Evolutionary conservation across 2,113 vertebrate genomes (phyloP).

Genomic region (Charina bottae): DNA sequence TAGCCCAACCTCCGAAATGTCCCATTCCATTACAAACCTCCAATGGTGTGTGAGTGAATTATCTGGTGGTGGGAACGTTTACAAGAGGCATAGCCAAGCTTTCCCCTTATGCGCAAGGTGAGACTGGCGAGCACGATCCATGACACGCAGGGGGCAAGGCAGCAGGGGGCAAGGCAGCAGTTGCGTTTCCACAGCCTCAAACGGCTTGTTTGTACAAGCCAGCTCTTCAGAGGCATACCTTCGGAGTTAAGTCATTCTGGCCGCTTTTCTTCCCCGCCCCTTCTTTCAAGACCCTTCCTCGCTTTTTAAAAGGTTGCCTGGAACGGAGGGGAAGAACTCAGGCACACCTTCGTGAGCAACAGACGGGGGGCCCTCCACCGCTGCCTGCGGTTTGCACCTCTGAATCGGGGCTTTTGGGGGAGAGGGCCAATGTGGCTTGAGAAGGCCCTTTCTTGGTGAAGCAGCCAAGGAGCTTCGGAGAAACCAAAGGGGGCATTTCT

Average conservation of each 20-base stretch:
- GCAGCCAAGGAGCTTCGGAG: not conserved
- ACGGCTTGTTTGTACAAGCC: constrained; percentile 20
- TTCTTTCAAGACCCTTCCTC: not conserved
- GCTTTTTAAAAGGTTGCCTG: not conserved
- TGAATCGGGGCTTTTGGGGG: not conserved
- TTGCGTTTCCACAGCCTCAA: not conserved
- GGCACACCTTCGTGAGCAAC: too few species aligned
- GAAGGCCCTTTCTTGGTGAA: not conserved
- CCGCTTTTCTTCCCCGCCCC: not conserved
- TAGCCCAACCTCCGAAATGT: not conserved
- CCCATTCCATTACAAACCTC: constrained; percentile 5
- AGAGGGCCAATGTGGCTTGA: too few species aligned
- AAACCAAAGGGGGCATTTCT: not conserved
- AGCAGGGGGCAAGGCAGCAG: not conserved
- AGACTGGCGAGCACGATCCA: not conserved
- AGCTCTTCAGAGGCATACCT: not conserved
- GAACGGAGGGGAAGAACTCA: not conserved
- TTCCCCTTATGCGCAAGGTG: not conserved
- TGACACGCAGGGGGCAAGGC: not conserved
- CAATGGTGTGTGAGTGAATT: not conserved
- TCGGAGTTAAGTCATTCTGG: not conserved
- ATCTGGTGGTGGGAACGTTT: constrained; percentile 30
- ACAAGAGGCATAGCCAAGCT: not conserved
- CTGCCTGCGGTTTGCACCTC: not conserved
- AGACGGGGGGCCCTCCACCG: not conserved